phyloP scores from a whole-genome alignment of 2,797 vertebrate species.

The Poecilia gillii region DNA sequence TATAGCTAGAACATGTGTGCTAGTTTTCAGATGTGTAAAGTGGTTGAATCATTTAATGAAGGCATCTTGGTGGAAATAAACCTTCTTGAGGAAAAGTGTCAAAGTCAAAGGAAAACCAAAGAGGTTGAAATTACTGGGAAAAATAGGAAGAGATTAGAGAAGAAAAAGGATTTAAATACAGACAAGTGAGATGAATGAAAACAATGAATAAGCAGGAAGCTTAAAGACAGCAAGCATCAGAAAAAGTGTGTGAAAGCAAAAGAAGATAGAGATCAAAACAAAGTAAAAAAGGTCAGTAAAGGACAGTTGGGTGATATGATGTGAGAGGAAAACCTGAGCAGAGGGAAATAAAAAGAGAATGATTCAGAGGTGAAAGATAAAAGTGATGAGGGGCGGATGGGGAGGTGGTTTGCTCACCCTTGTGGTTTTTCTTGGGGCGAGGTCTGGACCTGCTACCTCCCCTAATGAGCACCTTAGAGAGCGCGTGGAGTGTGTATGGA shows the following conservation, averaged over 20 bases:
- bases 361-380: background rate
- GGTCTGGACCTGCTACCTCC: constrained; percentile 53
- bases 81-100: background rate
- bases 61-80: background rate
- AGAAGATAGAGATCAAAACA: background rate
- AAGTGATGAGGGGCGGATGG: constrained; percentile 3
- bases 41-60: background rate
- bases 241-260: background rate
- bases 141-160: background rate
- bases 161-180: background rate
- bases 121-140: background rate
- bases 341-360: background rate
- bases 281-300: background rate
- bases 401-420: constrained; percentile 28
- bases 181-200: background rate
- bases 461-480: constrained; percentile 62
- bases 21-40: background rate
- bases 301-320: background rate
- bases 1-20: background rate
- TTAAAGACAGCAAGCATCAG: background rate
- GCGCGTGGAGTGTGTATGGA: constrained; percentile 23
- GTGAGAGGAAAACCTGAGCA: constrained; percentile 3
- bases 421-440: constrained; percentile 52
- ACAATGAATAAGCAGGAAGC: background rate
- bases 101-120: background rate